Conservation (phyloP, 2,797 vertebrate genomes). For the Arremon brunneinucha region DNA sequence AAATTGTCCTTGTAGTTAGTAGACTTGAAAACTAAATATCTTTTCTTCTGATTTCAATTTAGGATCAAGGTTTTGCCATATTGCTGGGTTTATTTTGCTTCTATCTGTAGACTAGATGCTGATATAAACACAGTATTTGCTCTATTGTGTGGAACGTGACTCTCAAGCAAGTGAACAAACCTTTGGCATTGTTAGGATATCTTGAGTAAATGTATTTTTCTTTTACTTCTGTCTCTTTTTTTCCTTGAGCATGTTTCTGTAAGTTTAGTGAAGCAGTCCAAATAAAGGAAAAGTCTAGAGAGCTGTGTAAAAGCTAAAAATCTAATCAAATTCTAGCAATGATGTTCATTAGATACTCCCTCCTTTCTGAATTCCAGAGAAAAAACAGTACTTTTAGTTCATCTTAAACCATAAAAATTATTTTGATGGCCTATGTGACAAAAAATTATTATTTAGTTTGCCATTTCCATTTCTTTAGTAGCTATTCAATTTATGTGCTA, state of each 20-base stretch:
- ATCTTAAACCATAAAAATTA: not conserved
- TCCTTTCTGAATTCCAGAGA: not conserved
- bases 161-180: not conserved
- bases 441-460: not conserved
- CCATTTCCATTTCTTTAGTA: not conserved
- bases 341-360: not conserved
- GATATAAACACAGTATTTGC: not conserved
- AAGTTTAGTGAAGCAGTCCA: not conserved
- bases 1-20: not conserved
- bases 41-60: not conserved
- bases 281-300: not conserved
- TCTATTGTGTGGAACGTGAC: not conserved
- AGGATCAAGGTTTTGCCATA: not conserved
- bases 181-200: not conserved
- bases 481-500: not conserved
- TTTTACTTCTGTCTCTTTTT: not conserved
- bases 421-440: not conserved
- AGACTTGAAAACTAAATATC: not conserved
- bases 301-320: not conserved
- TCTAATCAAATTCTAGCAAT: not conserved
- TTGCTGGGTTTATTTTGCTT: not conserved
- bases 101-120: not conserved
- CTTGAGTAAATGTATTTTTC: not conserved
- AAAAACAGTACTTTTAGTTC: not conserved
- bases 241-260: not conserved